These are phyloP conservation scores for Lamproptera curius DNA, from an alignment of 2,888 invertebrate species.

Conservation along the genomic window DNA sequence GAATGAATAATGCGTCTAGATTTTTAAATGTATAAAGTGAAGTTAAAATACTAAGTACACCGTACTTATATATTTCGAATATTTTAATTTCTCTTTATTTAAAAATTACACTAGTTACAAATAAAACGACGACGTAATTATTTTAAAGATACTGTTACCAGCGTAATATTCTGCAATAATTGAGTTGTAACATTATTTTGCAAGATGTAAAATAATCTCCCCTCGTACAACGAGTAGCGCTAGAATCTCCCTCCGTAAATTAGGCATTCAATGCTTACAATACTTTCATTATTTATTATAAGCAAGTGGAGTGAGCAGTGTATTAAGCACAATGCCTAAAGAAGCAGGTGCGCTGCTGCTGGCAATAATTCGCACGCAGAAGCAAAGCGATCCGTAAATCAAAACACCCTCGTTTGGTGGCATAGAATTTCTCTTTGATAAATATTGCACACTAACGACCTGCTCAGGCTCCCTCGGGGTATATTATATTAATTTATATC, in stretches of 20 bases:
- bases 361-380: constrained; percentile 58
- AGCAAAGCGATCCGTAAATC: constrained; percentile 50
- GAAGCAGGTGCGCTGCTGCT: constrained; percentile 51
- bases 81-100: too few relatives aligned
- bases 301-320: constrained; percentile 24
- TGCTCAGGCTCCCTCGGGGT: too few relatives aligned
- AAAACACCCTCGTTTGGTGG: constrained; percentile 42
- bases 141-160: too few relatives aligned
- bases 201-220: constrained; percentile 1
- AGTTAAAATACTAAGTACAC: too few relatives aligned
- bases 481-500: too few relatives aligned
- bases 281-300: constrained; percentile 13
- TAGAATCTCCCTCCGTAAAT: constrained; percentile 1
- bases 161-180: too few relatives aligned
- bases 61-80: too few relatives aligned
- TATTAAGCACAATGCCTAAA: constrained; percentile 31
- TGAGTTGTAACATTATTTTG: neutral
- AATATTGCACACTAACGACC: constrained; percentile 60
- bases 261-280: constrained; percentile 3
- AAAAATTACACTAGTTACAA: too few relatives aligned
- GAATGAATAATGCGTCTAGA: too few relatives aligned
- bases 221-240: neutral
- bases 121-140: too few relatives aligned
- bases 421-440: constrained; percentile 58
- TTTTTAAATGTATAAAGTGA: too few relatives aligned